These are phyloP conservation scores for Rhimphoctona megacephalus DNA, from an alignment of 2,888 invertebrate genomes.

Conservation along the genomic window DNA sequence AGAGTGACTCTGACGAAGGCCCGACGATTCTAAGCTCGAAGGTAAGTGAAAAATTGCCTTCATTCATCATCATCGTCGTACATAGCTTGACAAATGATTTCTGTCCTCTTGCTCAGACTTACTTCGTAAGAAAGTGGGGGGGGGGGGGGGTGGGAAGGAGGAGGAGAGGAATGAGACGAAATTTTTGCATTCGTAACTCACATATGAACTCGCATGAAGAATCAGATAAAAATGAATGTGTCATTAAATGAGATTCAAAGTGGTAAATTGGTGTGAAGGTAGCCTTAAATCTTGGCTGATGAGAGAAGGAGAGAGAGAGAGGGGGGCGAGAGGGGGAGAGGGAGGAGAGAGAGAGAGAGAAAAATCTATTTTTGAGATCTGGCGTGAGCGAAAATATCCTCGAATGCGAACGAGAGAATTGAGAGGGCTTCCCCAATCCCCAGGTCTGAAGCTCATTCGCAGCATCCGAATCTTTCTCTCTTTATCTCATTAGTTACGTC, in stretches of 20 bases:
- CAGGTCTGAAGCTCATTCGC: conserved; percentile 66
- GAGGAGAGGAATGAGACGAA: not conserved
- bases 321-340: conserved; percentile 7
- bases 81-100: conserved; percentile 55
- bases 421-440: conserved; percentile 78
- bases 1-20: conserved; percentile 26
- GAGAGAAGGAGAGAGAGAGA: conserved; percentile 65
- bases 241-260: conserved; percentile 16
- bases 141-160: not conserved
- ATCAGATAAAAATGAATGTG: not conserved
- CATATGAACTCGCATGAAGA: not conserved
- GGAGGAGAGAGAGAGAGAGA: conserved; percentile 70
- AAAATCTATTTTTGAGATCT: conserved; percentile 76
- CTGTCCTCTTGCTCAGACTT: not conserved
- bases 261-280: conserved; percentile 63
- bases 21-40: conserved; percentile 21
- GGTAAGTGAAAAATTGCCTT: conserved; percentile 59
- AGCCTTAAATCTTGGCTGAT: conserved; percentile 58
- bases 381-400: conserved; percentile 76
- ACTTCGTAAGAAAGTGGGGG: not conserved
- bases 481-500: not conserved
- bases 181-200: conserved; percentile 16
- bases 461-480: conserved; percentile 33
- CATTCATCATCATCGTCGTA: conserved; percentile 54
- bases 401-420: conserved; percentile 66